Evolutionary conservation across 2,888 invertebrate genomes (phyloP).

Genomic region (Furcula furcula): DNA sequence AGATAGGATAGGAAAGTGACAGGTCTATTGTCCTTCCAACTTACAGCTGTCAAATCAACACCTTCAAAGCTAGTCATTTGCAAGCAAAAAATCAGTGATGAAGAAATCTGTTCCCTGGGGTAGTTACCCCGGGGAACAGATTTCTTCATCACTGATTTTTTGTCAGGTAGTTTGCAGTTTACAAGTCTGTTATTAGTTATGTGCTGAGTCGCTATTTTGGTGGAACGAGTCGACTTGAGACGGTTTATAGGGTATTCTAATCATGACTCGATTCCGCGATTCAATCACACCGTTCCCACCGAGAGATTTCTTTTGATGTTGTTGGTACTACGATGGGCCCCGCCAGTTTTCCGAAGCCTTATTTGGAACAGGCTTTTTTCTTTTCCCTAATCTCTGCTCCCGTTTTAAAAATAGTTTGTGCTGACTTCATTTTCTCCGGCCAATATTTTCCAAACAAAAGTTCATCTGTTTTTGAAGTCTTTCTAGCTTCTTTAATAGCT

Average conservation of each 20-base stretch:
- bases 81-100: constrained; percentile 34
- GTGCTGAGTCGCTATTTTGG: no score
- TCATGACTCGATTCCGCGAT: no score
- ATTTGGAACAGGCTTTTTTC: neutral
- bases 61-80: constrained; percentile 32
- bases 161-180: constrained; percentile 36
- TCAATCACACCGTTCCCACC: no score
- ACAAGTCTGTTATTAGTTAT: no score
- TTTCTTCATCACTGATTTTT: constrained; percentile 36
- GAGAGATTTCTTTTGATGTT: constrained; percentile 6
- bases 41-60: constrained; percentile 33
- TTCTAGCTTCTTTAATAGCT: constrained; percentile 7
- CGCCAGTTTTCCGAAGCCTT: constrained; percentile 9
- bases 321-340: constrained; percentile 9
- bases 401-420: constrained; percentile 11
- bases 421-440: constrained; percentile 10
- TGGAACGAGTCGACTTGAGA: no score
- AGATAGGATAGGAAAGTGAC: constrained; percentile 39
- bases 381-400: constrained; percentile 11
- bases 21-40: constrained; percentile 40
- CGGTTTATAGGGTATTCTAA: no score
- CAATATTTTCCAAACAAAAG: constrained; percentile 7
- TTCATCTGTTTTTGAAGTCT: constrained; percentile 10
- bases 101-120: no score
- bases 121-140: no score